Evolutionary conservation across 1,140 invertebrate species (phyloP).

Genomic region (Aphidius gifuensis): DNA sequence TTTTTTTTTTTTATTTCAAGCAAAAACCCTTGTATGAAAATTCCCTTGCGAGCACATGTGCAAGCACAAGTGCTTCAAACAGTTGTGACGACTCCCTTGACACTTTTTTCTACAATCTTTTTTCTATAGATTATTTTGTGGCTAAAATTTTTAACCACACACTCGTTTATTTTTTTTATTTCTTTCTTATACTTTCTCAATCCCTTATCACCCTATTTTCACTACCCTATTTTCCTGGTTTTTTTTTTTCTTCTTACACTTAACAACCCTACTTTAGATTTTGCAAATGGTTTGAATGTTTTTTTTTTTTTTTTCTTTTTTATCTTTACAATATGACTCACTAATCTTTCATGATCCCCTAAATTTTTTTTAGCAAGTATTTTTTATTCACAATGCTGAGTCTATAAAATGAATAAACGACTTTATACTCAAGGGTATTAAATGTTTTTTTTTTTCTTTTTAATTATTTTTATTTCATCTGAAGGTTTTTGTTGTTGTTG

Average conservation of each 20-base stretch:
- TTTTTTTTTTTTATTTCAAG: conserved; percentile 2
- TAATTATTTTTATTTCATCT: too few relatives aligned
- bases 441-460: too few relatives aligned
- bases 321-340: conserved; percentile 32
- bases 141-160: not conserved
- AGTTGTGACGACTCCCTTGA: conserved; percentile 23
- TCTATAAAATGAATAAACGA: conserved; percentile 12
- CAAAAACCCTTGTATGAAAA: conserved; percentile 29
- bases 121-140: not conserved
- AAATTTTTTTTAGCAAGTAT: conserved; percentile 1
- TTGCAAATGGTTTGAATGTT: not conserved
- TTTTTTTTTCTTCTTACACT: not conserved
- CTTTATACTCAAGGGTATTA: too few relatives aligned
- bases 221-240: not conserved
- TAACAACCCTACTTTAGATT: too few relatives aligned
- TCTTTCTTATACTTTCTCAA: too few relatives aligned
- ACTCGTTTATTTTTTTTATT: too few relatives aligned
- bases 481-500: too few relatives aligned
- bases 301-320: conserved; percentile 13
- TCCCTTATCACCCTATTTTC: not conserved
- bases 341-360: conserved; percentile 22
- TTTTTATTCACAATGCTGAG: not conserved
- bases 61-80: conserved; percentile 30
- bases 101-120: conserved; percentile 1
- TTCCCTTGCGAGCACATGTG: conserved; percentile 45